These are phyloP conservation scores for Rhimphoctona megacephalus DNA, from an alignment of 2,888 invertebrate species.

Conservation along the genomic window DNA sequence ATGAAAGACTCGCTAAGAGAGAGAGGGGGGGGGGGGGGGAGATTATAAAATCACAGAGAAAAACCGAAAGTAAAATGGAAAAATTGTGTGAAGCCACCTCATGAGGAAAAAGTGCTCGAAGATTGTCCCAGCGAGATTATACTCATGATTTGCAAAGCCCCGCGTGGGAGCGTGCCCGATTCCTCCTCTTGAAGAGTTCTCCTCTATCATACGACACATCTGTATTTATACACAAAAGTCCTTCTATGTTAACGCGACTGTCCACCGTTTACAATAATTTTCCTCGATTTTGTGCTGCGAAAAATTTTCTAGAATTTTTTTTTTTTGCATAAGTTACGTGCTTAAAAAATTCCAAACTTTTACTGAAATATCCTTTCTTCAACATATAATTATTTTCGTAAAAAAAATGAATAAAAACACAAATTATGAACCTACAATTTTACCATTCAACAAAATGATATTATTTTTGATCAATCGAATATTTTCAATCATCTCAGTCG, in stretches of 20 bases:
- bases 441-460: not conserved
- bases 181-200: constrained; percentile 49
- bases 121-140: constrained; percentile 64
- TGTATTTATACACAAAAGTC: constrained; percentile 2
- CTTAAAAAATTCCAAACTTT: not conserved
- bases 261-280: not conserved
- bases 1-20: not conserved
- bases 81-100: constrained; percentile 41
- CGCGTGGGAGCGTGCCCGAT: constrained; percentile 68
- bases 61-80: constrained; percentile 53
- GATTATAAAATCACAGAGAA: constrained; percentile 23
- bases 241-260: not conserved
- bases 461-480: not conserved
- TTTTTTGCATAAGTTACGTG: not conserved
- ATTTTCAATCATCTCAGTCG: not conserved
- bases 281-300: not conserved
- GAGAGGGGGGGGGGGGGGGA: not conserved
- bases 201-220: constrained; percentile 26
- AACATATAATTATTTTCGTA: not conserved
- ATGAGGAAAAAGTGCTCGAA: constrained; percentile 45
- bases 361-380: not conserved
- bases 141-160: constrained; percentile 64
- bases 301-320: not conserved
- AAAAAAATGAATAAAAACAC: not conserved
- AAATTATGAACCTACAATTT: too few relatives aligned